Evolutionary conservation across 2,797 vertebrate genomes (phyloP).

Genomic region (Netta rufina): DNA sequence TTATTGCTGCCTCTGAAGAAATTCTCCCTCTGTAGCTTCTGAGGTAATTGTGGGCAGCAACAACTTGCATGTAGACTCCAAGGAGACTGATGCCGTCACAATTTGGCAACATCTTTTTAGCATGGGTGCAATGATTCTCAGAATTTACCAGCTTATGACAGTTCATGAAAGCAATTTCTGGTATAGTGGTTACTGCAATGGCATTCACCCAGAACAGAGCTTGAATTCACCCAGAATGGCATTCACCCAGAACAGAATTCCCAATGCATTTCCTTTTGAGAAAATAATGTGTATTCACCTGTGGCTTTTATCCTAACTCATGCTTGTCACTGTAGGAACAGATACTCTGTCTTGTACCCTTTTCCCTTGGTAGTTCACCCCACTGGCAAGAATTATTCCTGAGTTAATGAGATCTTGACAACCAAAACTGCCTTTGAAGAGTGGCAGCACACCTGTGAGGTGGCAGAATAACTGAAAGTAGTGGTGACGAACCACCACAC

Average conservation of each 20-base stretch:
- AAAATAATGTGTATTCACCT: not conserved
- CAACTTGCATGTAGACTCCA: not conserved
- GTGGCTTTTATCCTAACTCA: not conserved
- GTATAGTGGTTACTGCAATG: not conserved
- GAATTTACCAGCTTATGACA: not conserved
- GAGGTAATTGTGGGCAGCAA: not conserved
- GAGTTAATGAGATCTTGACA: not conserved
- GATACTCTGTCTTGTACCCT: not conserved
- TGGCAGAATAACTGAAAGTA: not conserved
- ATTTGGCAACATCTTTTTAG: not conserved
- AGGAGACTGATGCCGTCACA: not conserved
- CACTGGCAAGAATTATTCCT: not conserved
- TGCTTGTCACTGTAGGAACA: not conserved
- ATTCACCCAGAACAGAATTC: not conserved
- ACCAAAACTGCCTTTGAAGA: not conserved
- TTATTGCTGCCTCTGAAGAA: not conserved
- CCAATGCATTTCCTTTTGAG: not conserved
- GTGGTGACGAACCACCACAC: not conserved
- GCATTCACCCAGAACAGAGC: not conserved
- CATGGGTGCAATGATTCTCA: not conserved
- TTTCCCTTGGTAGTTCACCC: not conserved
- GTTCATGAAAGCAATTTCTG: not conserved
- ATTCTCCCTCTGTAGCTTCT: not conserved
- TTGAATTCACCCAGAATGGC: not conserved
- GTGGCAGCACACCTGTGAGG: not conserved